A percentile compares a stretch with the other conserved stretches of the same genome.
Evolutionary conservation across 1,140 invertebrate genomes (phyloP).

Genomic region (Phymorhynchus buccinoides): DNA sequence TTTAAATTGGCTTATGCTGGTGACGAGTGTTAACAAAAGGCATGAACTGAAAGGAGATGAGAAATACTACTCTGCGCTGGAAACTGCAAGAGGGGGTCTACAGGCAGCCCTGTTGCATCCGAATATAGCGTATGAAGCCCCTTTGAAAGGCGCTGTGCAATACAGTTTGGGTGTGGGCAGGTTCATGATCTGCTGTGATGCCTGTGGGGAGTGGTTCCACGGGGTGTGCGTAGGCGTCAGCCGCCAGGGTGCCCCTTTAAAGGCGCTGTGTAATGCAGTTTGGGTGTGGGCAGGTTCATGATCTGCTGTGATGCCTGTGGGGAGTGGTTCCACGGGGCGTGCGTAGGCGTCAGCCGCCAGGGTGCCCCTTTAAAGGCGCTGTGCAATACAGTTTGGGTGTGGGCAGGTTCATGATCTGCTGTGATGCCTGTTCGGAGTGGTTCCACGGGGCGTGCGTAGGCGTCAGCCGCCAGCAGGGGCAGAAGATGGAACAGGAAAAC

Average conservation of each 20-base stretch:
- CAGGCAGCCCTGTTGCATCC: slow-evolving; percentile 28
- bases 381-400: not conserved
- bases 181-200: slow-evolving; percentile 98
- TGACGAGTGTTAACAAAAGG: no score
- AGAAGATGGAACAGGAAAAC: slow-evolving; percentile 90
- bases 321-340: slow-evolving; percentile 97
- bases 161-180: no score
- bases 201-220: slow-evolving; percentile 97
- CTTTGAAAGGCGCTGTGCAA: no score
- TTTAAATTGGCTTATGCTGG: no score
- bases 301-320: slow-evolving; percentile 97
- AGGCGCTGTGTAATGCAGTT: no score
- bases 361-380: no score
- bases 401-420: slow-evolving; percentile 93
- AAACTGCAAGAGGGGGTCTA: no score
- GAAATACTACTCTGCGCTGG: not conserved
- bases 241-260: no score
- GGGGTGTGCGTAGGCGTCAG: slow-evolving; percentile 95
- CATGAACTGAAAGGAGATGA: no score
- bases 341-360: no score
- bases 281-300: slow-evolving; percentile 90
- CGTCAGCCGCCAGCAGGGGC: slow-evolving; percentile 87
- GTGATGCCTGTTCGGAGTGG: slow-evolving; percentile 96
- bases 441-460: slow-evolving; percentile 97
- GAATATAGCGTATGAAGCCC: no score